A percentile compares a stretch with the other conserved stretches of the same genome.
phyloP scores from a whole-genome alignment of 2,797 vertebrate species.

The Sebastes kiyomatsui region DNA sequence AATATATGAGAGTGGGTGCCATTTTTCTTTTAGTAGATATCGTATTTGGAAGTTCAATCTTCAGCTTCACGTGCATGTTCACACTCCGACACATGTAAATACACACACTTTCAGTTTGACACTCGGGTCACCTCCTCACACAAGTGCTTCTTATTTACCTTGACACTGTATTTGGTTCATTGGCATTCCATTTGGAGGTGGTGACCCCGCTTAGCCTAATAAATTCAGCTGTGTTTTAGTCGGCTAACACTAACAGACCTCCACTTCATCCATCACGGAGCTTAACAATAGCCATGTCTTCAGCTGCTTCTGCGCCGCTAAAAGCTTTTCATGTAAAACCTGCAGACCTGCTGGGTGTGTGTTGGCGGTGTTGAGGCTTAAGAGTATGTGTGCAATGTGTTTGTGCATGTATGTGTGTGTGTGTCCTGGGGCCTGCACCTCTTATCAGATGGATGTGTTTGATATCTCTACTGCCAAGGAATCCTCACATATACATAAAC shows the following conservation, averaged over 20 bases:
- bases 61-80: not conserved
- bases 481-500: constrained; percentile 80
- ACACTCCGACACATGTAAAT: not conserved
- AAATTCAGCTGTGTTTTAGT: constrained; percentile 88
- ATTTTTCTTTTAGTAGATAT: not conserved
- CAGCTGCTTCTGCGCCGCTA: constrained; percentile 80
- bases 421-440: constrained; percentile 48
- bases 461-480: constrained; percentile 75
- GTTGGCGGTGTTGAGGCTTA: constrained; percentile 23
- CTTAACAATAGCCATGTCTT: constrained; percentile 85
- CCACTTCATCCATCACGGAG: constrained; percentile 87
- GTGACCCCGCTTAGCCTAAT: constrained; percentile 89
- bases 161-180: constrained; percentile 87
- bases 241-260: constrained; percentile 89
- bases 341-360: constrained; percentile 63
- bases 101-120: constrained; percentile 27
- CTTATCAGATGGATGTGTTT: constrained; percentile 86
- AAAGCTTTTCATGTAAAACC: constrained; percentile 87
- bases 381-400: not conserved
- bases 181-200: constrained; percentile 89
- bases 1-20: not conserved
- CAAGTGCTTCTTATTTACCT: constrained; percentile 91
- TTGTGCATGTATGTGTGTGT: constrained; percentile 20
- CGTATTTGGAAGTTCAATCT: not conserved
- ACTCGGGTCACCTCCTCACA: constrained; percentile 87